Conservation (phyloP, 2,797 vertebrate genomes). For the Chloroceryle inda region DNA sequence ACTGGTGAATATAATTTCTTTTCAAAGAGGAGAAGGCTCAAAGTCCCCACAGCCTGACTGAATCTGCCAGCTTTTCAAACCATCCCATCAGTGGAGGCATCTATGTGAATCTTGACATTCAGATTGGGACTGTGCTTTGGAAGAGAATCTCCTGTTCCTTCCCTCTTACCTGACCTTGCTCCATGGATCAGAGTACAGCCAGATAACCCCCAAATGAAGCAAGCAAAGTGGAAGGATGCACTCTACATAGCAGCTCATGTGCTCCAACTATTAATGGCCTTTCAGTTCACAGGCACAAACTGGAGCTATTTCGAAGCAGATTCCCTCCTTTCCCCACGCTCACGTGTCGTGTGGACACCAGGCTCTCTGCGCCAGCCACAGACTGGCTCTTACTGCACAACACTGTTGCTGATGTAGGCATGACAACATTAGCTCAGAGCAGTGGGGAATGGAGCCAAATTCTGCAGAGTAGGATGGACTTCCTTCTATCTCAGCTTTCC, state of each 20-base stretch:
- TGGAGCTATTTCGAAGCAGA: background rate
- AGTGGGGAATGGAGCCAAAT: background rate
- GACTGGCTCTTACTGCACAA: background rate
- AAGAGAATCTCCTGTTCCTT: background rate
- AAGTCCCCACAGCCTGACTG: background rate
- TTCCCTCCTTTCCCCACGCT: background rate
- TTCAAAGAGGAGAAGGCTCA: background rate
- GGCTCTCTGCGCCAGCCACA: background rate
- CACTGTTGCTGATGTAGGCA: background rate
- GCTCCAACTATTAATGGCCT: background rate
- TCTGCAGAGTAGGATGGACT: background rate
- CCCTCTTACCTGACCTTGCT: background rate
- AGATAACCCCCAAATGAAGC: background rate
- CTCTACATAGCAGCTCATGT: background rate
- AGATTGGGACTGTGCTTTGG: background rate
- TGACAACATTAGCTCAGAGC: background rate
- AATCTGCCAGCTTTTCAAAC: background rate
- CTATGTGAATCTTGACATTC: background rate
- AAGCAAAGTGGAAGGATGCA: background rate
- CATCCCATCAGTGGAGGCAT: background rate
- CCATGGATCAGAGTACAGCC: background rate
- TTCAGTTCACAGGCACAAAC: background rate
- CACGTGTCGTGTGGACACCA: background rate
- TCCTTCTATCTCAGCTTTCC: conserved; percentile 20
- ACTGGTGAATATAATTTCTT: background rate